phyloP scores from a whole-genome alignment of 2,113 vertebrate species.

The Cynocephalus volans region DNA sequence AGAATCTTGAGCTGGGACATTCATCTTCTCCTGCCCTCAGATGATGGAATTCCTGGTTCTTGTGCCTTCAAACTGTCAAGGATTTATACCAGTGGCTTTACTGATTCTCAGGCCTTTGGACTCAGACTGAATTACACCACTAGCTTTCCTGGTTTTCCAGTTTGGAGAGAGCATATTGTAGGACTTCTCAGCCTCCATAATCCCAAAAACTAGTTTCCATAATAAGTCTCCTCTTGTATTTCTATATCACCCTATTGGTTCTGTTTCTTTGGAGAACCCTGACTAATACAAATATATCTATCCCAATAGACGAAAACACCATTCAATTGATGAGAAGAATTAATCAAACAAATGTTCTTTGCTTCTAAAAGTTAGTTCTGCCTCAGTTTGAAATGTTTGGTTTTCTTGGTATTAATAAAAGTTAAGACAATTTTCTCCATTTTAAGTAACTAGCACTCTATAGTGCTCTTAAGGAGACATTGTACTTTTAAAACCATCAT shows the following conservation, averaged over 20 bases:
- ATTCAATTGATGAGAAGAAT: neutral
- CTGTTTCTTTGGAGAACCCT: neutral
- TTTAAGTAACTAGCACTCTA: constrained; percentile 67
- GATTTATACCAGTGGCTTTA: neutral
- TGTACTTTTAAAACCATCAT: constrained; percentile 76
- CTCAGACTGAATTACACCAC: neutral
- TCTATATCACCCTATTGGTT: neutral
- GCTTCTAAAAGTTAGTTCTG: neutral
- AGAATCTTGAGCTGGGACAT: neutral
- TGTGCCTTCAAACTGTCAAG: neutral
- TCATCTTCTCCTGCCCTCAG: neutral
- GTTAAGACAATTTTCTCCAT: neutral
- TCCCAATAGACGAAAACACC: neutral
- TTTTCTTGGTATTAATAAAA: constrained; percentile 55
- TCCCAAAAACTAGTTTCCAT: neutral
- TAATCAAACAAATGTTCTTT: constrained; percentile 61
- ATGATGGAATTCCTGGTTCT: no score
- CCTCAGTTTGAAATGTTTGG: constrained; percentile 5
- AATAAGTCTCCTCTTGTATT: neutral
- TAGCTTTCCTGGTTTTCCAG: neutral
- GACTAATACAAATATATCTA: neutral
- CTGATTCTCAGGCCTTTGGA: neutral
- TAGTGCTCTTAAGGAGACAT: constrained; percentile 56
- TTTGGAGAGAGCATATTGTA: neutral
- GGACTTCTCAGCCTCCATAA: neutral